Conservation (phyloP, 2,888 invertebrate species). For the Plebejus anna region DNA sequence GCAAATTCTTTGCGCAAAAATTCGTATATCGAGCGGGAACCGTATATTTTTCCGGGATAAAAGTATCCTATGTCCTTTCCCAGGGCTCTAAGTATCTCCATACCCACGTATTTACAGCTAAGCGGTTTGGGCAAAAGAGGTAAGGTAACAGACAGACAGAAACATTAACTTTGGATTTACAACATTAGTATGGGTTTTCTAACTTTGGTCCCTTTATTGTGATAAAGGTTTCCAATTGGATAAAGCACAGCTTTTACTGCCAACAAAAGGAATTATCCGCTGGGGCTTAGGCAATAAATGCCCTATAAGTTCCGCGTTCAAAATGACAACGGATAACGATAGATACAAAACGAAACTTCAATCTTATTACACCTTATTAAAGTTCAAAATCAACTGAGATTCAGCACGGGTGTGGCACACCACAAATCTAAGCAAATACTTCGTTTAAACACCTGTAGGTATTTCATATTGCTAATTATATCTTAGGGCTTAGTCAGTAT, state of each 20-base stretch:
- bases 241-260: not conserved
- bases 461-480: slow-evolving; percentile 14
- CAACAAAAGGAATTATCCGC: slow-evolving; percentile 12
- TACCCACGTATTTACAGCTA: too few relatives aligned
- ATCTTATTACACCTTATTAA: not conserved
- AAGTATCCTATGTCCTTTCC: too few relatives aligned
- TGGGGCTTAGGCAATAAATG: not conserved
- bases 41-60: too few relatives aligned
- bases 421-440: slow-evolving; percentile 4
- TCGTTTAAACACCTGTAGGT: not conserved
- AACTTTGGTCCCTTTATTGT: too few relatives aligned
- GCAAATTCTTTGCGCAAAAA: too few relatives aligned
- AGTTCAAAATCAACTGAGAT: not conserved
- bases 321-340: slow-evolving; percentile 22
- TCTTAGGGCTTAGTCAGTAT: not conserved
- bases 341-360: not conserved
- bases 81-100: too few relatives aligned
- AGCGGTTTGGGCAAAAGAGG: too few relatives aligned
- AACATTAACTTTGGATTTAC: too few relatives aligned
- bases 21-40: too few relatives aligned
- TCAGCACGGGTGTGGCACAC: not conserved
- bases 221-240: not conserved
- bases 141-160: too few relatives aligned
- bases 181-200: too few relatives aligned
- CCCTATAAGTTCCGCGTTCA: slow-evolving; percentile 21